Base-by-base conservation (phyloP, 2,113 vertebrate genomes). In the Aldabrachelys gigantea region DNA sequence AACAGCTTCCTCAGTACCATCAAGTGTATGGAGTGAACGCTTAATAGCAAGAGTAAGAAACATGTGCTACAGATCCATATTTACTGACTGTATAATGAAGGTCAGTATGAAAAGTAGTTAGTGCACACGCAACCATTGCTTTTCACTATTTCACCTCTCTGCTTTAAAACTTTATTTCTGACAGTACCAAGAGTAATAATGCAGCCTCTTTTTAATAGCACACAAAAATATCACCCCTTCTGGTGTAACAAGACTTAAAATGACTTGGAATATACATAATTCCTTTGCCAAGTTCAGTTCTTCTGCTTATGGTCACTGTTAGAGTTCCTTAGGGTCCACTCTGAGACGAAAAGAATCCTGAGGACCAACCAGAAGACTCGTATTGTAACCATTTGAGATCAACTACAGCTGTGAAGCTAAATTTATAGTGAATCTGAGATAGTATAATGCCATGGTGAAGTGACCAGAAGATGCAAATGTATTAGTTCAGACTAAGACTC, bases 51-150 rank as follows among this genome's bases (percentile, higher is more conserved):
- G 0, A 3, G 3, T 13, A 82, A 25, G 54, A 38, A 83, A 52
- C 38, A 16, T n/a, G 56, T 38, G 7, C 12, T 89, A 62, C n/a
- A 94, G 88, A 91, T 59, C 56, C 53, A 79, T 25, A 4, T 69
- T 65, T 89, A 80, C 29, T 56, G 92, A 93, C 82, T 87, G 56
- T n/a, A 24, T 85, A 81, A 92, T 69, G 91, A 82, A 91, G 82
- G 52, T 35, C 89, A 90, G 54, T 86, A 54, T 79, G 25, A 76
- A 13, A 88, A 89, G 2, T 81, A 88, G 85, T 50, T 65, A 76
- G 72, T 54, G 72, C 54, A 38, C 13, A 82, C 44, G 84, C 56
- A 90, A 49, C 13, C 50, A 81, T 52, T 27, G 52, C 65, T 90
- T 53, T 10, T 38, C 27, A 69, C 35, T 10, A n/a, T 83, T 72